Conservation (phyloP, 2,113 vertebrate species). For the Suricata suricatta region DNA sequence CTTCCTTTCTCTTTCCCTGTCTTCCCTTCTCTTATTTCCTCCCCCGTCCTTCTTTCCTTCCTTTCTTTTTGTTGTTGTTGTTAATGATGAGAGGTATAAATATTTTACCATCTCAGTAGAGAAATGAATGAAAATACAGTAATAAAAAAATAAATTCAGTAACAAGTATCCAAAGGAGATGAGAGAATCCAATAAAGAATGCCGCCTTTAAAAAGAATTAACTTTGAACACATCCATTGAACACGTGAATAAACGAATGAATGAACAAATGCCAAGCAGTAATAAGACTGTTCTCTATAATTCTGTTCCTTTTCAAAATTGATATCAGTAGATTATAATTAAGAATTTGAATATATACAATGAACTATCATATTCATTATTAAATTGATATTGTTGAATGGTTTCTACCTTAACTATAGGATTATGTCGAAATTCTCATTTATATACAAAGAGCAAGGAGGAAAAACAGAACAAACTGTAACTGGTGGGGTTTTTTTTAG, state of each 20-base stretch:
- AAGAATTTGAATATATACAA: not conserved
- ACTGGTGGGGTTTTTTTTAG: not conserved
- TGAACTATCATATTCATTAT: not conserved
- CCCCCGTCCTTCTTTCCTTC: not conserved
- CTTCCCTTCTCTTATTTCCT: not conserved
- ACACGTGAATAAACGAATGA: not conserved
- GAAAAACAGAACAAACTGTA: not conserved
- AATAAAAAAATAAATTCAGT: not conserved
- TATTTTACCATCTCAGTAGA: not conserved
- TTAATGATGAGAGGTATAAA: not conserved
- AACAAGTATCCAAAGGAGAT: not conserved
- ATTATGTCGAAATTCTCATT: not conserved
- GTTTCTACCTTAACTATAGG: not conserved
- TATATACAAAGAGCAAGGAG: not conserved
- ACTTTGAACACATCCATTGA: not conserved
- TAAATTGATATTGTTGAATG: constrained; percentile 33
- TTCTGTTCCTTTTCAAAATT: not conserved
- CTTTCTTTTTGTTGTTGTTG: not conserved
- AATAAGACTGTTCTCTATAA: not conserved
- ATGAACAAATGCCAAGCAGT: not conserved
- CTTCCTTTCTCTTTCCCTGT: not conserved
- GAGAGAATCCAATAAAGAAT: not conserved
- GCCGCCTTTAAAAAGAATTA: not conserved
- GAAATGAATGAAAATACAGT: not conserved
- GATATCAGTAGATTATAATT: not conserved